Conservation (phyloP, 2,888 invertebrate genomes). For the Andrena bicolor region DNA sequence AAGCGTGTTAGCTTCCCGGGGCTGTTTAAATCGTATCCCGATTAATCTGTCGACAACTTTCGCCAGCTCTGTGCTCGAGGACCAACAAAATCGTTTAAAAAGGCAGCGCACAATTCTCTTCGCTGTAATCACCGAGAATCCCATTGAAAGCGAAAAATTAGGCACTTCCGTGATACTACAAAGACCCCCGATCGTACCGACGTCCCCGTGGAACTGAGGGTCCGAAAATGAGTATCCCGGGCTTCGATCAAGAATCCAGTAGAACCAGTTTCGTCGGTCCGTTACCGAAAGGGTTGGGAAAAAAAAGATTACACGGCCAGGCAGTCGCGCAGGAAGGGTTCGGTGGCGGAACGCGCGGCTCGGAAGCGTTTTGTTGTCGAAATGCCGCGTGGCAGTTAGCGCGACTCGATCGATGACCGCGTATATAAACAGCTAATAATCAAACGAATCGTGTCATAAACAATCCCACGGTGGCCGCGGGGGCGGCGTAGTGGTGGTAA, state of each 20-base stretch:
- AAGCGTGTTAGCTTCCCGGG: neutral
- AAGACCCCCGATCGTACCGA: conserved; percentile 32
- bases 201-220: conserved; percentile 59
- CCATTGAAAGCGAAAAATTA: conserved; percentile 31
- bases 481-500: conserved; percentile 74
- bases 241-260: conserved; percentile 38
- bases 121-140: conserved; percentile 22
- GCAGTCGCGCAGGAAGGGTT: conserved; percentile 67
- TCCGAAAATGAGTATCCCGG: conserved; percentile 49
- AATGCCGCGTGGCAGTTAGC: conserved; percentile 74
- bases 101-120: neutral
- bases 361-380: conserved; percentile 64
- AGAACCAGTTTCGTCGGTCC: conserved; percentile 65
- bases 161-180: conserved; percentile 31
- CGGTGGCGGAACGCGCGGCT: conserved; percentile 47
- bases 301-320: conserved; percentile 17
- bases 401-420: conserved; percentile 78
- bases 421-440: conserved; percentile 84
- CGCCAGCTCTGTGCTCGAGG: neutral
- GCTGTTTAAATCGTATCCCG: neutral
- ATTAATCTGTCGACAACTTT: neutral
- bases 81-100: neutral
- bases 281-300: conserved; percentile 21
- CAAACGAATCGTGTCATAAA: conserved; percentile 83
- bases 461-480: conserved; percentile 73